A percentile compares a stretch with the other conserved stretches of the same genome.
Conservation (phyloP, 1,140 invertebrate species). For the Drosophila elegans region DNA sequence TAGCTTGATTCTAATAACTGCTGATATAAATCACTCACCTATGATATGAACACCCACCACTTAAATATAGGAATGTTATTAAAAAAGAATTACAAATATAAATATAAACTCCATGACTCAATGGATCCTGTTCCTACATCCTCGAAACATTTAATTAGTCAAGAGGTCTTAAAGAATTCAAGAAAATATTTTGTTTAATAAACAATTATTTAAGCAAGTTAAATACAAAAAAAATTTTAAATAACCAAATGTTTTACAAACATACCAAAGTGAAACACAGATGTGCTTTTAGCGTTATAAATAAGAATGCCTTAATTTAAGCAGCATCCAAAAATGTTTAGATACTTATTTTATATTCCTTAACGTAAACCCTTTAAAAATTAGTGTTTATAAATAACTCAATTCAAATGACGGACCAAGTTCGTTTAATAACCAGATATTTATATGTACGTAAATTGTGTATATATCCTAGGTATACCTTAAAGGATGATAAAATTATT, state of each 20-base stretch:
- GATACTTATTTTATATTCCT: background rate
- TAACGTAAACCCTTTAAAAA: background rate
- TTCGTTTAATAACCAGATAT: slow-evolving; percentile 27
- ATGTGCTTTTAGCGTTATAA: slow-evolving; percentile 1
- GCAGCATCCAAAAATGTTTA: background rate
- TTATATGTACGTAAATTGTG: slow-evolving; percentile 31
- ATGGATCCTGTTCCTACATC: background rate
- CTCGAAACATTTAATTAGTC: no score
- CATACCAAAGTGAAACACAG: slow-evolving; percentile 8
- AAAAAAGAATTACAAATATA: background rate
- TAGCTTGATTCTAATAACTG: slow-evolving; percentile 10
- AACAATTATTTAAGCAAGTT: no score
- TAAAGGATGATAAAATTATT: slow-evolving; percentile 37
- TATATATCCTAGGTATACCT: slow-evolving; percentile 24
- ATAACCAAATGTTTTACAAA: background rate
- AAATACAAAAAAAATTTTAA: no score
- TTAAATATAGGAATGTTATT: slow-evolving; percentile 9
- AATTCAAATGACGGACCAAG: slow-evolving; percentile 32
- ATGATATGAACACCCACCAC: slow-evolving; percentile 30
- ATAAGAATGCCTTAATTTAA: background rate
- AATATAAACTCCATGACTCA: background rate
- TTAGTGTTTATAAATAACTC: slow-evolving; percentile 16
- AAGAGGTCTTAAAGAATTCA: no score
- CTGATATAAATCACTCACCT: slow-evolving; percentile 8
- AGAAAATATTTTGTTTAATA: no score